Base-by-base conservation (phyloP, 2,888 invertebrate genomes). In the Cosmopolites sordidus region DNA sequence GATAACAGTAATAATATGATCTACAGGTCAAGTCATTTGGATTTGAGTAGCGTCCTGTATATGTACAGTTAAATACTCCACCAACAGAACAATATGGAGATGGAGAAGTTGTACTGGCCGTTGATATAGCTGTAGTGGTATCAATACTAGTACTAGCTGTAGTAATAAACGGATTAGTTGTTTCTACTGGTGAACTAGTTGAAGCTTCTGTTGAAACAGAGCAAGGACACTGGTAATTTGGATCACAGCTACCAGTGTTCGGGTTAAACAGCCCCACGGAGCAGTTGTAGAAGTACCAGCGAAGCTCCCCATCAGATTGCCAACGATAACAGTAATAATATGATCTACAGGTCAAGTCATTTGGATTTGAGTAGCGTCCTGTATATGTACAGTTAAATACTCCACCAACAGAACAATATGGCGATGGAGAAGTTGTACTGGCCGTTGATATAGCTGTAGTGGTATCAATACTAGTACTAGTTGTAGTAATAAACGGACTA, bases 1-100 rank as follows among this genome's bases (percentile, higher is more conserved):
- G 22, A 8, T 41, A 44, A 43, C 63, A 63, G 1, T 58, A 37
- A 42, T 58, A 56, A 49, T 60, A 63, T 2, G 41, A 17, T 5
- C 15, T 53, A 42, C 62, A 64, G 9, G 41, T 48, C 18, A 47
- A 0, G 44, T 62, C 62, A 18, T 40, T 48, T 40, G 42, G 38
- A 18, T 50, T 43, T 1, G 42, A 37, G 30, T 52, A 53, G 29
- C 44, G 44, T 39, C 59, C 58, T 30, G 30, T 43, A 42, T 51
- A 16, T 16, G 14, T 53, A 41, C 56, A 55, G 12, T 38, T 43
- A 46, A 48, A 48, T 1, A 15, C 43, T 14, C 14, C 40, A 5
- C 39, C 15, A 16, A 30, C 22, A 1, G 30, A 9, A 39, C 51
- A 51, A 22, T 51, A 39, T 16, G 46, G 12, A 27, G 27, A 9